Conservation (phyloP, 2,113 vertebrate genomes). For the Stegostoma tigrinum region DNA sequence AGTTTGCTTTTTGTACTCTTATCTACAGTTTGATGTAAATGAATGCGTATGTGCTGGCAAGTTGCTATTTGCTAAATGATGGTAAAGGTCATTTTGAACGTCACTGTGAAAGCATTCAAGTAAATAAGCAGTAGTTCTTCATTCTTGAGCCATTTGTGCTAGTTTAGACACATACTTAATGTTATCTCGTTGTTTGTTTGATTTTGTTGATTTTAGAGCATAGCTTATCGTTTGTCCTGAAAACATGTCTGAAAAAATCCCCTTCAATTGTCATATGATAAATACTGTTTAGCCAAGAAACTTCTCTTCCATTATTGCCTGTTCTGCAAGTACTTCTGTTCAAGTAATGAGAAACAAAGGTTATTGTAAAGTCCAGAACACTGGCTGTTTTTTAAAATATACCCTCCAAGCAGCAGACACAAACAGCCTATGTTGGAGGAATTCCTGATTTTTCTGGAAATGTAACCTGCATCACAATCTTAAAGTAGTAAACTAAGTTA, state of each 20-base stretch:
- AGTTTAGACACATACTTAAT: not conserved
- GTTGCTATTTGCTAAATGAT: not conserved
- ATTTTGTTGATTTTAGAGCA: not conserved
- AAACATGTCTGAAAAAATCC: too few species aligned
- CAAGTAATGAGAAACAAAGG: not conserved
- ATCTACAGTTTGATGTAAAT: not conserved
- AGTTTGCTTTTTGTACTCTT: not conserved
- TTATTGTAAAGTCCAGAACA: not conserved
- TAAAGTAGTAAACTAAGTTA: not conserved
- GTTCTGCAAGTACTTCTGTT: too few species aligned
- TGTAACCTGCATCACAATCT: too few species aligned
- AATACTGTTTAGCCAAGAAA: not conserved
- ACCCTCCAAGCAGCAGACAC: not conserved
- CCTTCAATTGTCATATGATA: too few species aligned
- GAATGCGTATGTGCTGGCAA: not conserved
- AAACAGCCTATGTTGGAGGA: not conserved
- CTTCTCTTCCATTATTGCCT: not conserved
- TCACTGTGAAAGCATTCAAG: not conserved
- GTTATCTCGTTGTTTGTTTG: not conserved
- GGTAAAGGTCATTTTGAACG: not conserved
- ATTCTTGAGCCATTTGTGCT: not conserved
- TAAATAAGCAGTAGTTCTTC: not conserved
- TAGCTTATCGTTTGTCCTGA: too few species aligned
- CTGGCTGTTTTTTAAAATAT: not conserved
- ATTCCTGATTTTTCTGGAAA: not conserved